Conservation (phyloP, 1,140 invertebrate species). For the Augochlora pura region DNA sequence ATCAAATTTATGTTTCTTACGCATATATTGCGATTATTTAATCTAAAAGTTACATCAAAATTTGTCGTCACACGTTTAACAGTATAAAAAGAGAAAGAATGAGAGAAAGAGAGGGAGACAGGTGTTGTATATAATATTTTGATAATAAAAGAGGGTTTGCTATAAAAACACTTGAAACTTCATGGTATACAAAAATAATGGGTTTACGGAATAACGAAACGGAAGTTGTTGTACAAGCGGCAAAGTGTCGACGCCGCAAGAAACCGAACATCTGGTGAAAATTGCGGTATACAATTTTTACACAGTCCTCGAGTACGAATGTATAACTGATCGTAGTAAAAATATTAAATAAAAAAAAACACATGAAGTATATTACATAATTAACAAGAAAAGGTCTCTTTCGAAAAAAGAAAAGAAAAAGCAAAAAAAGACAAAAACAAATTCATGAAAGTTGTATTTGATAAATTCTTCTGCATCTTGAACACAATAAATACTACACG, state of each 20-base stretch:
- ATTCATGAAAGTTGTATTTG: too few species aligned
- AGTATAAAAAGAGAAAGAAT: too few species aligned
- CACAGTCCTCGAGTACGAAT: background rate
- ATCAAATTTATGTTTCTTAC: background rate
- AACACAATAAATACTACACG: too few species aligned
- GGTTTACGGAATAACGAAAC: conserved; percentile 3
- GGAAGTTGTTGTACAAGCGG: conserved; percentile 25
- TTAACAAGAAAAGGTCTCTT: too few species aligned
- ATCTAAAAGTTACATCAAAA: background rate
- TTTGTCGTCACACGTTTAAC: background rate
- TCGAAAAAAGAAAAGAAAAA: too few species aligned
- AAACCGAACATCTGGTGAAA: conserved; percentile 33
- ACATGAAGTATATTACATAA: too few species aligned
- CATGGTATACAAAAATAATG: conserved; percentile 5
- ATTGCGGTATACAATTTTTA: conserved; percentile 18
- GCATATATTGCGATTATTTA: background rate
- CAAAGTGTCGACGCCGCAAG: conserved; percentile 25
- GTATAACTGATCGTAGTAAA: background rate
- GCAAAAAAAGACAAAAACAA: too few species aligned
- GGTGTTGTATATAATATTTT: too few species aligned
- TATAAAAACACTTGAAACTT: background rate
- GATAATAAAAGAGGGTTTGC: background rate
- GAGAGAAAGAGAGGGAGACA: too few species aligned
- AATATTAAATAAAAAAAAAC: background rate
- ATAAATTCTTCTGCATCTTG: too few species aligned